phyloP scores from a whole-genome alignment of 2,113 vertebrate species.

The Aspidoscelis tigris region DNA sequence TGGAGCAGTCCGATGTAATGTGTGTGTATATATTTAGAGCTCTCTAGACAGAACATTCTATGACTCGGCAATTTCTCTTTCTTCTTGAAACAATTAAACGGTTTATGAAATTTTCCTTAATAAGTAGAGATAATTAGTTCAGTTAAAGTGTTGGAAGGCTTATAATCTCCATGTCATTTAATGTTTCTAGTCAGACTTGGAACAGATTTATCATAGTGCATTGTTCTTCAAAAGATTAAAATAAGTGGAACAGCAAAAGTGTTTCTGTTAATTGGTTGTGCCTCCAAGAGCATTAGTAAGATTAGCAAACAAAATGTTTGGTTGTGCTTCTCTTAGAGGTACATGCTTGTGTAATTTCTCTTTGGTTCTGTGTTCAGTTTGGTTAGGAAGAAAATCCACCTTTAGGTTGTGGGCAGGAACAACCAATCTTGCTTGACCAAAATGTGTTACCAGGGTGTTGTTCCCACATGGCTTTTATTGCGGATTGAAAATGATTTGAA shows the following conservation, averaged over 20 bases:
- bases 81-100: conserved; percentile 18
- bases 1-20: no score
- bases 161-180: conserved; percentile 53
- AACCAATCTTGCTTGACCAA: no score
- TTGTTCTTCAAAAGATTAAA: conserved; percentile 45
- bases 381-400: no score
- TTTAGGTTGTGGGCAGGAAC: no score
- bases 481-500: no score
- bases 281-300: conserved; percentile 19
- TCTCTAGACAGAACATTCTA: conserved; percentile 41
- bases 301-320: conserved; percentile 4
- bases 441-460: no score
- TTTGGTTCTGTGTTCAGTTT: no score
- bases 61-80: conserved; percentile 41
- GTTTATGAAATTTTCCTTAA: conserved; percentile 60
- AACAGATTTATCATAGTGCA: conserved; percentile 53
- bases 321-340: no score
- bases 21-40: conserved; percentile 50
- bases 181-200: conserved; percentile 43
- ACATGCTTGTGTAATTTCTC: no score
- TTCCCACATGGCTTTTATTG: no score
- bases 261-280: not conserved
- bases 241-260: not conserved
- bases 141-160: conserved; percentile 42
- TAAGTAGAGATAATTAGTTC: conserved; percentile 57